Base-by-base conservation (phyloP, 2,797 vertebrate genomes). In the Onychomys torridus region DNA sequence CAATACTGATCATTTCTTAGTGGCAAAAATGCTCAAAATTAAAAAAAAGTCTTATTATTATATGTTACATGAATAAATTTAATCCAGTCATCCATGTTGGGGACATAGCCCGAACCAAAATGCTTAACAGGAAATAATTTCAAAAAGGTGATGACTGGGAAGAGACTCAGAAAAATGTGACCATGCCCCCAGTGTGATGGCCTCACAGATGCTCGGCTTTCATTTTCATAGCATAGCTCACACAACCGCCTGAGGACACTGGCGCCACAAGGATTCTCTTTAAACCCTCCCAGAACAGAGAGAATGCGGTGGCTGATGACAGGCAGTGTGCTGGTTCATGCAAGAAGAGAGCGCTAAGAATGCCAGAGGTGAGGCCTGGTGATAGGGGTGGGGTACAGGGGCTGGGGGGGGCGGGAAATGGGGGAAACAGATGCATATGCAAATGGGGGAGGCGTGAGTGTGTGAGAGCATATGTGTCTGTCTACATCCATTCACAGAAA, bases 151-250 rank as follows among this genome's bases (percentile, higher is more conserved):
- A 55, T 25, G 2, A 73, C n/a, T 27, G 13, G 55, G 29, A 1
- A 34, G 32, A 21, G 19, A 9, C 17, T 4, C 1, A 1, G 27
- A 6, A n/a, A 32, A 27, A 3, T 8, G 6, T 37, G 34, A 12
- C 29, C 34, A 7, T 23, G 40, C 71, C 55, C 55, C 21, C 52
- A 17, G 43, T 2, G 32, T n/a, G 8, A 12, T 52, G 43, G 7
- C 3, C 40, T 6, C 32, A 4, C 5, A 5, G 19, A 19, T 25
- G 9, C 13, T 49, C 4, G 2, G 0, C 0, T 79, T 59, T 63
- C 43, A 17, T 27, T 59, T 5, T 37, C 10, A 19, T 73, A 89
- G 25, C 1, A 0, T 0, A 0, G 34, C 11, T 87, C 65, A 55
- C 3, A 71, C 25, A 29, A 57, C 49, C n/a, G 29, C 49, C 0